Evolutionary conservation across 37 sponge, comb jelly and placozoan species (phyloP), one percentile per base, ranked within the genome.

Genomic region (Axinella damicornis): DNA sequence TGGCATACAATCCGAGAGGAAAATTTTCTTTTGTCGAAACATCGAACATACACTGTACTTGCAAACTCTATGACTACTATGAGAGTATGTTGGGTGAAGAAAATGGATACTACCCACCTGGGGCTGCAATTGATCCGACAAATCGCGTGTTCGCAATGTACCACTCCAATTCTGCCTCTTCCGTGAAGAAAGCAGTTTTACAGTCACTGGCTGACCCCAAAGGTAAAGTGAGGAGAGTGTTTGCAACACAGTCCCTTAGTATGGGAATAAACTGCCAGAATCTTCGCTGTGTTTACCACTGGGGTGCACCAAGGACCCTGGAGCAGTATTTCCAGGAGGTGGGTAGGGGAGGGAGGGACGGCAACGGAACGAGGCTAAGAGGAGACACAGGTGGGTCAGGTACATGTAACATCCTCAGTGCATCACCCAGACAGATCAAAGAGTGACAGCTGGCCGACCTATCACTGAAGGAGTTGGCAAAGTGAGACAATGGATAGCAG

Each of bases 281-380:
- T 73, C 18, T 73, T 22, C 73, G 73, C 14, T 73, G 12, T 73
- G 73, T 73, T 5, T 73, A 46, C 25, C 73, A 73, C 28, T 39
- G 32, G 32, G 73, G 73, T 53, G 73, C 40, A 22, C 73, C 73
- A 2, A 39, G 22, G 4, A 40, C 46, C 4, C 4, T 73, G 19
- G 73, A 73, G 24, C 46, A 21, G 27, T 73, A 46, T 18, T 21
- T 73, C 21, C 73, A 73, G 18, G 73, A 73, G 14, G 73, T 46
- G 4, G 73, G 73, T 5, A 73, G 73, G 37, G 73, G 73, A 46
- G 73, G 73, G 9, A 21, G 73, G 53, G 73, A 73, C 40, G 54
- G 54, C 24, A 33, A 71, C n/a, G n/a, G n/a, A n/a, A n/a, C n/a
- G n/a, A n/a, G n/a, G n/a, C n/a, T n/a, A n/a, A 46, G 46, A 46